Percentiles rank a stretch among this genome's conserved stretches.
These are phyloP conservation scores for Clostera curtula DNA, from an alignment of 2,888 invertebrate species.

Conservation along the genomic window DNA sequence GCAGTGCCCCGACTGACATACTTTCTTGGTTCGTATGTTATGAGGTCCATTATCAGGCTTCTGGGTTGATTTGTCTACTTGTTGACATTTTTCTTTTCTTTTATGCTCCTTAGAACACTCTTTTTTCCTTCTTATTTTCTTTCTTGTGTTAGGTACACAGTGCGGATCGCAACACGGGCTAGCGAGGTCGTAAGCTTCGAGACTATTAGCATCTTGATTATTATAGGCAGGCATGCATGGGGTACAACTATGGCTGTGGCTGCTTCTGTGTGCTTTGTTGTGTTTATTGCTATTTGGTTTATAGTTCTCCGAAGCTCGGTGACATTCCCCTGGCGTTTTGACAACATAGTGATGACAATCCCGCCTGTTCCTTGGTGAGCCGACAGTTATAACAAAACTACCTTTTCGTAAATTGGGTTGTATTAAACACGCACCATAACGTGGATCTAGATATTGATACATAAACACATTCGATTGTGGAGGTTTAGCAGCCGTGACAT, in stretches of 20 bases:
- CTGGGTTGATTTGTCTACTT: conserved; percentile 63
- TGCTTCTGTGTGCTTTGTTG: conserved; percentile 46
- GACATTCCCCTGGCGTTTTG: conserved; percentile 52
- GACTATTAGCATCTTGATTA: conserved; percentile 83
- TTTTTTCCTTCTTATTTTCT: conserved; percentile 69
- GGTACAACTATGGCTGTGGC: conserved; percentile 78
- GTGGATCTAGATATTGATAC: conserved; percentile 82
- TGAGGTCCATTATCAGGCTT: conserved; percentile 65
- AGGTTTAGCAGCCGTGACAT: conserved; percentile 73
- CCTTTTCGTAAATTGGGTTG: conserved; percentile 79
- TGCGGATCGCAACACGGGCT: conserved; percentile 91
- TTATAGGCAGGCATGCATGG: conserved; percentile 80
- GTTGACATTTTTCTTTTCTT: conserved; percentile 75
- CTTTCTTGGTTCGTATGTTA: conserved; percentile 58
- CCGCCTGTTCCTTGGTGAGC: conserved; percentile 78
- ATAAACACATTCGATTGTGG: conserved; percentile 70
- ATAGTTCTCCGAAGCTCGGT: conserved; percentile 47
- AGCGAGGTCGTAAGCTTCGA: conserved; percentile 90
- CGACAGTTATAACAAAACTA: conserved; percentile 82
- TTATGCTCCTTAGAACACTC: conserved; percentile 78
- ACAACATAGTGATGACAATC: conserved; percentile 83
- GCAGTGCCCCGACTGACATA: conserved; percentile 53
- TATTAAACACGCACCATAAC: conserved; percentile 80
- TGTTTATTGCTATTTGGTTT: conserved; percentile 48
- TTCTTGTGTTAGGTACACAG: conserved; percentile 81